Percentiles rank a stretch among this genome's conserved stretches.
These are phyloP conservation scores for Calyptommatus sinebrachiatus DNA, from an alignment of 2,113 vertebrate genomes.

Conservation along the genomic window DNA sequence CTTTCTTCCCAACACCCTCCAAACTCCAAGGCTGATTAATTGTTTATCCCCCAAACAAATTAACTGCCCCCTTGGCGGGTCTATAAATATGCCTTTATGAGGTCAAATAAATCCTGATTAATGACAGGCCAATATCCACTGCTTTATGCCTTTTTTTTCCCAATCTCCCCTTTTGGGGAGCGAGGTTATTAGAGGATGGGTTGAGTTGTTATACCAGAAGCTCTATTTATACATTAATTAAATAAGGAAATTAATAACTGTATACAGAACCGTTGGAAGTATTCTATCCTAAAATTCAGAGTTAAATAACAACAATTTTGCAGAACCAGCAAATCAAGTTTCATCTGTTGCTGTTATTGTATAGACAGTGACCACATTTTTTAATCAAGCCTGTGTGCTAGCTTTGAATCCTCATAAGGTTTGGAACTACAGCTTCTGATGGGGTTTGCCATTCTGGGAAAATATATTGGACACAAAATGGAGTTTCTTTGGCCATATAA, in stretches of 20 bases:
- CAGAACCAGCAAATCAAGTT: not conserved
- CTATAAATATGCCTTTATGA: conserved; percentile 1
- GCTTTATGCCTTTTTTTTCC: not conserved
- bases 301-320: not conserved
- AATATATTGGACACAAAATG: no score
- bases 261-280: not conserved
- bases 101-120: conserved; percentile 8
- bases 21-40: conserved; percentile 19
- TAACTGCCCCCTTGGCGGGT: not conserved
- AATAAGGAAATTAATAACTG: not conserved
- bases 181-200: not conserved
- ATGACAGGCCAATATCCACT: not conserved
- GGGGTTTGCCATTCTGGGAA: no score
- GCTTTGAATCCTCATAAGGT: no score
- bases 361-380: no score
- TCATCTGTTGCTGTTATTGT: no score
- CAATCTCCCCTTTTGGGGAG: not conserved
- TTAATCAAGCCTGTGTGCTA: no score
- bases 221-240: not conserved
- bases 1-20: no score
- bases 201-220: no score
- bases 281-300: not conserved
- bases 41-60: conserved; percentile 19
- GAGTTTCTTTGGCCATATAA: no score
- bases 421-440: no score